phyloP scores from a whole-genome alignment of 2,888 invertebrate species.

The Agrotis puta region DNA sequence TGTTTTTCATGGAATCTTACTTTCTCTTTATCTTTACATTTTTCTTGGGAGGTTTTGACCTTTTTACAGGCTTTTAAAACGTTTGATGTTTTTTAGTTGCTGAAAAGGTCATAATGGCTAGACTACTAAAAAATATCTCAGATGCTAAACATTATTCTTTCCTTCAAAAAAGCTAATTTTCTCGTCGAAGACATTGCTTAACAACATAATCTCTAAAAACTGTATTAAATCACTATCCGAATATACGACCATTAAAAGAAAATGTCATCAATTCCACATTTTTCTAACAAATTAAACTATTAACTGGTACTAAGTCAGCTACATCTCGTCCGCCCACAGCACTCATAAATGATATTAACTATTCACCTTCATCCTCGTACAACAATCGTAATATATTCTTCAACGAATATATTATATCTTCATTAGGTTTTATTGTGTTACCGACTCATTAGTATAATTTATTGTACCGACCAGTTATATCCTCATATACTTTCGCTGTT shows the following conservation, averaged over 20 bases:
- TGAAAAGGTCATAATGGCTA: not conserved
- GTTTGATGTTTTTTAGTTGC: not conserved
- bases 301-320: conserved; percentile 32
- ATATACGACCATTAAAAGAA: conserved; percentile 15
- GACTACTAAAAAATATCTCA: not conserved
- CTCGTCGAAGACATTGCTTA: not conserved
- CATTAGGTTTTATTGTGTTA: conserved; percentile 67
- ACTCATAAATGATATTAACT: conserved; percentile 57
- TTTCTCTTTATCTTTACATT: conserved; percentile 5
- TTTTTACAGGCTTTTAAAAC: not conserved
- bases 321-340: conserved; percentile 54
- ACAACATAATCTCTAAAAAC: conserved; percentile 18
- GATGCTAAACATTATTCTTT: not conserved
- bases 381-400: conserved; percentile 70
- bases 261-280: conserved; percentile 35
- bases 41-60: not conserved
- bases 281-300: conserved; percentile 60
- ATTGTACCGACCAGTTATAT: conserved; percentile 51
- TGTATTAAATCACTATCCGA: conserved; percentile 21
- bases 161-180: conserved; percentile 7
- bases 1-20: not conserved
- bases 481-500: conserved; percentile 17
- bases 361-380: conserved; percentile 56
- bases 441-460: conserved; percentile 68
- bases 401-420: conserved; percentile 69